Conservation (phyloP, 2,797 vertebrate species). For the Chaetophractus vellerosus region DNA sequence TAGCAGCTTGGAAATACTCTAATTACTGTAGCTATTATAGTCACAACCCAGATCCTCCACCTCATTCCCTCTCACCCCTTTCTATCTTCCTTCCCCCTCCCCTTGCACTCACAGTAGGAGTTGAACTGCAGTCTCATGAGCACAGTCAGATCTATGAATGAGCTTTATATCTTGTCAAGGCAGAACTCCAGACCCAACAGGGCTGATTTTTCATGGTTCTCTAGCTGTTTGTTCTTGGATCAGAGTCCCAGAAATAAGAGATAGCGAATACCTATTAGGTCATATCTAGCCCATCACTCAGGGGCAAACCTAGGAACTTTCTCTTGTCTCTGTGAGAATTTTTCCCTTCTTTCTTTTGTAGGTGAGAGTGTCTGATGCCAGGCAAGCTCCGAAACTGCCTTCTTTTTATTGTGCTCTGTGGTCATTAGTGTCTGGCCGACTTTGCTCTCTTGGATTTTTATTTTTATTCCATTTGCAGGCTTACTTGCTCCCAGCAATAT, state of each 20-base stretch:
- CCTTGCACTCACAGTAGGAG: conserved; percentile 78
- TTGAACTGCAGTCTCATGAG: conserved; percentile 81
- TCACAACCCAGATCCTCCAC: conserved; percentile 75
- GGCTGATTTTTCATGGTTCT: conserved; percentile 80
- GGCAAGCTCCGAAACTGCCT: conserved; percentile 71
- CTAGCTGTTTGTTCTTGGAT: conserved; percentile 72
- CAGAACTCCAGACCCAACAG: conserved; percentile 78
- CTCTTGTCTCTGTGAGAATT: conserved; percentile 72
- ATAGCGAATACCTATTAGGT: background rate
- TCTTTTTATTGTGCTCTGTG: conserved; percentile 70
- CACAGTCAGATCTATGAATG: conserved; percentile 83
- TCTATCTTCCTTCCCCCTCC: conserved; percentile 59
- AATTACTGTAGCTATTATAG: conserved; percentile 70
- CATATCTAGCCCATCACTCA: background rate
- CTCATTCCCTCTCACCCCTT: conserved; percentile 72
- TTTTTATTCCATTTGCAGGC: conserved; percentile 61
- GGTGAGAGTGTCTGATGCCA: conserved; percentile 70
- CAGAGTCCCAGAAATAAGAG: conserved; percentile 71
- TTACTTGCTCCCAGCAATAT: conserved; percentile 59
- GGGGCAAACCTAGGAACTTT: conserved; percentile 48
- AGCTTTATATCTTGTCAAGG: conserved; percentile 83
- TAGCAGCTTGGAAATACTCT: conserved; percentile 74
- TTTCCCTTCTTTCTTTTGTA: conserved; percentile 69
- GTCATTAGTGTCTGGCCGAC: conserved; percentile 64
- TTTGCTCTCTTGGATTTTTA: conserved; percentile 67